These are phyloP conservation scores for Drosophila melanica DNA, from an alignment of 1,140 invertebrate species.

Conservation along the genomic window DNA sequence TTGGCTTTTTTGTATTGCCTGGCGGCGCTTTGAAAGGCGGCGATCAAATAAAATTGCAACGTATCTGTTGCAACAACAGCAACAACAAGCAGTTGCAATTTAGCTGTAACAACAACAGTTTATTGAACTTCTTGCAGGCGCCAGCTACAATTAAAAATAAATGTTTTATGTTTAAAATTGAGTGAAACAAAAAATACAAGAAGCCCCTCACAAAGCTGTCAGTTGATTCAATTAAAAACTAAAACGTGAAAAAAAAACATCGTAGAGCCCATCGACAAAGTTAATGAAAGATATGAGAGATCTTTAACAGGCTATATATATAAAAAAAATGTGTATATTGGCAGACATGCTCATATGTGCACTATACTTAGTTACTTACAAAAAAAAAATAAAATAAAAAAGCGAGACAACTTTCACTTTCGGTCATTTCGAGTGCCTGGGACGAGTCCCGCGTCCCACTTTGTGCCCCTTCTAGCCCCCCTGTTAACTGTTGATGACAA, in stretches of 20 bases:
- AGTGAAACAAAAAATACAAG: slow-evolving; percentile 14
- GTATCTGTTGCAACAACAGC: slow-evolving; percentile 66
- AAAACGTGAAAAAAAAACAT: slow-evolving; percentile 30
- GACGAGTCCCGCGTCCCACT: slow-evolving; percentile 25
- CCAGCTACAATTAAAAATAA: slow-evolving; percentile 77
- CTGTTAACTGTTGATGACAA: slow-evolving; percentile 38
- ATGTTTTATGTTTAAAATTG: slow-evolving; percentile 58
- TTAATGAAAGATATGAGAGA: slow-evolving; percentile 54
- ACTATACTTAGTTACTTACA: slow-evolving; percentile 26
- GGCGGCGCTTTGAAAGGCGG: slow-evolving; percentile 47
- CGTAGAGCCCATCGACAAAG: slow-evolving; percentile 39
- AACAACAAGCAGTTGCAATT: slow-evolving; percentile 54
- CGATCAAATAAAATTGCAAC: slow-evolving; percentile 42
- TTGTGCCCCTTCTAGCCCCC: not conserved
- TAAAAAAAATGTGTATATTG: not conserved
- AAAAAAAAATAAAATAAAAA: slow-evolving; percentile 35
- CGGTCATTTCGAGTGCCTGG: slow-evolving; percentile 35
- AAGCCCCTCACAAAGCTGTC: slow-evolving; percentile 58
- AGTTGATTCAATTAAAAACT: slow-evolving; percentile 74
- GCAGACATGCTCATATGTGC: slow-evolving; percentile 15
- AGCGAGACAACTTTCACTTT: slow-evolving; percentile 77
- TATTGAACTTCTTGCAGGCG: slow-evolving; percentile 74
- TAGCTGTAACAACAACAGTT: slow-evolving; percentile 68
- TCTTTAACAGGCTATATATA: slow-evolving; percentile 34
- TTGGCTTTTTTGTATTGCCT: slow-evolving; percentile 30